Base-by-base conservation (phyloP, 2,113 vertebrate species). In the Girardinichthys multiradiatus region DNA sequence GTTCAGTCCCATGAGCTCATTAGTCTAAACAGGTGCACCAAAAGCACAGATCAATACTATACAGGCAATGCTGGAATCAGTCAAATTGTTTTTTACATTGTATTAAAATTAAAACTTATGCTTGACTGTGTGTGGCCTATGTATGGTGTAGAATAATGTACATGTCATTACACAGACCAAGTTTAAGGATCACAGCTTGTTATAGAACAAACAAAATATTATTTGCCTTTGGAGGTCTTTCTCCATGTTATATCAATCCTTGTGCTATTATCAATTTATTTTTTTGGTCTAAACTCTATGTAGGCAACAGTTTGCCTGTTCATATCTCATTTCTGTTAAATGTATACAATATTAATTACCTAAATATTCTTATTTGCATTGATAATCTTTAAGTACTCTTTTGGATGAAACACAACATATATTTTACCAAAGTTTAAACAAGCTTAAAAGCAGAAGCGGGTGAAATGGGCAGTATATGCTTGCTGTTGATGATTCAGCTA, bases 401-500 rank as follows among this genome's bases (percentile, higher is more conserved):
- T 15, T 59, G 57, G 15, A 28, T 29, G 5, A 59, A 28, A 27
- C 17, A 60, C 29, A n/a, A n/a, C n/a, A n/a, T 17, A 45, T 19
- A 5, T 45, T 45, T 31, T 61, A 61, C 3, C 17, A 33, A 21
- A 61, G 14, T 30, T 4, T 29, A 10, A 24, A n/a, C 24, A 24
- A 54, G 19, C n/a, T 24, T 24, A 35, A 37, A 37, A 7, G 24
- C 24, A 35, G 24, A 10, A 19, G 27, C 51, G 35, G 24, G 13
- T 35, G 11, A 65, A 79, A 39, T 26, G 6, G 37, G 58, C 57
- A 65, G 21, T n/a, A n/a, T n/a, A 63, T 28, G 1, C 28, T 61
- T 61, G 28, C 10, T 67, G 33, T 64, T 61, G 35, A 72, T 59
- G 35, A 37, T 48, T 79, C 29, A 27, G 33, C 33, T n/a, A 9